Conservation (phyloP, 2,797 vertebrate genomes). For the Acomys russatus region DNA sequence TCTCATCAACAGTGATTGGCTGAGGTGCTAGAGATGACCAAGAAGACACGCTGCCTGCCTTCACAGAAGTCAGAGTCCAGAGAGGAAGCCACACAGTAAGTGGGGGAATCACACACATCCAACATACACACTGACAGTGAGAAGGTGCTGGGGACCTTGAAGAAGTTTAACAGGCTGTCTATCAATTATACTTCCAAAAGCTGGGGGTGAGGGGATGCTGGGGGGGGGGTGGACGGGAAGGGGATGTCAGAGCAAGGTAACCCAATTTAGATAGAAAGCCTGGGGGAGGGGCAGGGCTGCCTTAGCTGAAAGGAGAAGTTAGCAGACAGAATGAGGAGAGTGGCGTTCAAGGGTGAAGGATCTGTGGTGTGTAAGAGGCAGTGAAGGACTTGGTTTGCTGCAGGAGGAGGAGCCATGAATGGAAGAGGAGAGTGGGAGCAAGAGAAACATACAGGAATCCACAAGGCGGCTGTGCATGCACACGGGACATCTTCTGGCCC, state of each 20-base stretch:
- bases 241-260: background rate
- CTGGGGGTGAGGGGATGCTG: background rate
- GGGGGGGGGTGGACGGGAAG: background rate
- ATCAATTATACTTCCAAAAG: background rate
- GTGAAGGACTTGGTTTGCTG: constrained; percentile 34
- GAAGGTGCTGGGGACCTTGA: background rate
- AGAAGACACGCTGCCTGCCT: background rate
- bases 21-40: background rate
- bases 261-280: background rate
- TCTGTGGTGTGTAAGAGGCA: background rate
- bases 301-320: background rate
- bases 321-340: background rate
- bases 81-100: background rate
- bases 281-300: background rate
- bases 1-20: background rate
- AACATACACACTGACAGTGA: background rate
- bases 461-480: background rate
- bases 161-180: background rate
- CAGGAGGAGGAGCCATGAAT: background rate
- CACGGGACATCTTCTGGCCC: background rate
- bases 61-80: background rate
- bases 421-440: background rate
- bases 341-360: background rate
- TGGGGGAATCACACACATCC: background rate
- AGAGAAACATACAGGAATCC: background rate